phyloP scores from a whole-genome alignment of 2,113 vertebrate species.

The Oryzias curvinotus region DNA sequence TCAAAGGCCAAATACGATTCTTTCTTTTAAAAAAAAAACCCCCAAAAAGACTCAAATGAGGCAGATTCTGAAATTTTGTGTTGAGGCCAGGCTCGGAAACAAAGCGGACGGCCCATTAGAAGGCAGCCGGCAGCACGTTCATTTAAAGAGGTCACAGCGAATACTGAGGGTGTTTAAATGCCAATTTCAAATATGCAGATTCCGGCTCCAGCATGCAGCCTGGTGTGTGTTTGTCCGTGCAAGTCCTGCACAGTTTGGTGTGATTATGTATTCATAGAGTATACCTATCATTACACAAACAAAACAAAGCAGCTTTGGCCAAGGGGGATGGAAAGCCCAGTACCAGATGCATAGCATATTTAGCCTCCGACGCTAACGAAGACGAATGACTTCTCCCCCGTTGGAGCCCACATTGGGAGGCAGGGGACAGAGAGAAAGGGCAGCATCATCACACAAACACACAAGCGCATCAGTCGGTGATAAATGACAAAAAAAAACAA shows the following conservation, averaged over 20 bases:
- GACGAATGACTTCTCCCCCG: constrained; percentile 70
- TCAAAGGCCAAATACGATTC: constrained; percentile 51
- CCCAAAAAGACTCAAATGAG: constrained; percentile 44
- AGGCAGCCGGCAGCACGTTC: constrained; percentile 34
- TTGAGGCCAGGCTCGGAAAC: constrained; percentile 37
- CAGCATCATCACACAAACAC: constrained; percentile 59
- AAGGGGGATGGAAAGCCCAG: constrained; percentile 45
- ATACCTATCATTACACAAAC: constrained; percentile 63
- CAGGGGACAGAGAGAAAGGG: constrained; percentile 56
- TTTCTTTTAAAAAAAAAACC: neutral
- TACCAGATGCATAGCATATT: constrained; percentile 77
- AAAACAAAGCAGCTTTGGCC: constrained; percentile 58
- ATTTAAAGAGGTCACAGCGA: constrained; percentile 52
- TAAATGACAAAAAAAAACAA: constrained; percentile 43
- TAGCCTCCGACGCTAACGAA: constrained; percentile 73
- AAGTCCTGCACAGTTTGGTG: constrained; percentile 26
- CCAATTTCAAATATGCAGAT: constrained; percentile 54
- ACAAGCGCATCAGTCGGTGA: constrained; percentile 44
- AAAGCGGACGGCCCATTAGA: constrained; percentile 36
- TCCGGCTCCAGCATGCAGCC: constrained; percentile 24
- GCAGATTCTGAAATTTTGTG: constrained; percentile 31
- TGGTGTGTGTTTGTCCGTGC: constrained; percentile 1
- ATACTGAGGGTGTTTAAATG: constrained; percentile 55
- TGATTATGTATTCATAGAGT: constrained; percentile 61
- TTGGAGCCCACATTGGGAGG: constrained; percentile 50